Conservation (phyloP, 1,140 invertebrate genomes). For the Achroia grisella region DNA sequence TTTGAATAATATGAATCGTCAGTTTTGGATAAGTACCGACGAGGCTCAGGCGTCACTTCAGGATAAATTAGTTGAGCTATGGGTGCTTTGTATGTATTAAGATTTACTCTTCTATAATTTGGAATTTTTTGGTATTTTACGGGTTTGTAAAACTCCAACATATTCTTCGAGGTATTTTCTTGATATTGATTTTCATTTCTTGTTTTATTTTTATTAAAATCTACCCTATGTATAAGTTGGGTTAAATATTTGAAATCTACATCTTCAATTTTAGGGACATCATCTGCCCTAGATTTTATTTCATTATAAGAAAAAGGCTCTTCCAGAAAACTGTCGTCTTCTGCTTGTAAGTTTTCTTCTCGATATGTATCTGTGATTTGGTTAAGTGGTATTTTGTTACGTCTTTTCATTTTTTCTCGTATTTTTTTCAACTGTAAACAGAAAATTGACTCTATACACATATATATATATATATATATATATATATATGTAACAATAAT, state of each 20-base stretch:
- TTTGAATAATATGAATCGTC: constrained; percentile 30
- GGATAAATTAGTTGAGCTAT: too few species aligned
- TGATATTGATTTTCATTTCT: background rate
- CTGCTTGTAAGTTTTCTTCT: background rate
- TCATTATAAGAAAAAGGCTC: background rate
- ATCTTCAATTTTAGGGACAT: constrained; percentile 15
- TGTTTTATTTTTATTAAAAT: constrained; percentile 29
- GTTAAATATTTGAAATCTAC: constrained; percentile 58
- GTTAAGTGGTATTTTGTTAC: constrained; percentile 11
- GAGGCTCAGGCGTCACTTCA: too few species aligned
- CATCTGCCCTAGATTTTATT: constrained; percentile 3
- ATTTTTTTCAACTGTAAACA: constrained; percentile 29
- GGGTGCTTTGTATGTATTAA: too few species aligned
- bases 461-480: too few species aligned
- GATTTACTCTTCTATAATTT: background rate
- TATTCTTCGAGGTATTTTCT: too few species aligned
- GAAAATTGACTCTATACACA: background rate
- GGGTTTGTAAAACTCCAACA: background rate
- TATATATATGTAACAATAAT: too few species aligned
- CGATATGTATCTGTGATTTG: background rate
- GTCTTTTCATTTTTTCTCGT: constrained; percentile 21
- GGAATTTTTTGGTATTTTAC: too few species aligned
- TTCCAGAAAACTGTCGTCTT: too few species aligned
- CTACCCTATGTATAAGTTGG: constrained; percentile 43
- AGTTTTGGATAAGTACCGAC: background rate